Evolutionary conservation across 2,888 invertebrate species (phyloP).

Genomic region (Agonopterix subpropinquella): DNA sequence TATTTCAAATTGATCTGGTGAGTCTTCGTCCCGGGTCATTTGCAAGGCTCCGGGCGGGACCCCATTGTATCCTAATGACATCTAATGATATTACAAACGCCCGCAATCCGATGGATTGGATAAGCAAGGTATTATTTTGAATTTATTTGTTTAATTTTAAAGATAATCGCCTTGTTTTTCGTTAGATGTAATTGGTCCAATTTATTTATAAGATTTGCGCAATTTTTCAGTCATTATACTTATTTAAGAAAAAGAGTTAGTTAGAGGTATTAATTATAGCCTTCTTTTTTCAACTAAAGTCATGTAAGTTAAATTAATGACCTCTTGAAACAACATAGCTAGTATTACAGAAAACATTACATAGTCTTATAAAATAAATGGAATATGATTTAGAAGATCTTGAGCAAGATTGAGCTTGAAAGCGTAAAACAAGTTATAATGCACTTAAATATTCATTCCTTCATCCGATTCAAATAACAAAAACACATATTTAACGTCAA

Average conservation of each 20-base stretch:
- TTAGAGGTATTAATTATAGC: too few species aligned
- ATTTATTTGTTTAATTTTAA: conserved; percentile 8
- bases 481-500: conserved; percentile 19
- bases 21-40: conserved; percentile 61
- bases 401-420: neutral
- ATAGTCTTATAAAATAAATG: too few species aligned
- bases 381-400: too few species aligned
- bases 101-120: conserved; percentile 39
- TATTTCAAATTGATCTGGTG: conserved; percentile 63
- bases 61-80: too few species aligned
- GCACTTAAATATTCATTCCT: neutral
- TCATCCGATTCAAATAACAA: conserved; percentile 2
- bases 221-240: too few species aligned
- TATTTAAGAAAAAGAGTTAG: too few species aligned
- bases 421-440: conserved; percentile 1
- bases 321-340: too few species aligned
- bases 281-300: too few species aligned
- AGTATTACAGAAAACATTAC: too few species aligned
- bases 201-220: neutral
- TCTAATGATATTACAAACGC: conserved; percentile 51
- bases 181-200: neutral
- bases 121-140: conserved; percentile 44
- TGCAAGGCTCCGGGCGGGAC: conserved; percentile 19
- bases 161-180: neutral
- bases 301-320: too few species aligned